Evolutionary conservation across 1,140 invertebrate species (phyloP), one percentile per base, ranked within the genome.

Genomic region (Atta colombica): DNA sequence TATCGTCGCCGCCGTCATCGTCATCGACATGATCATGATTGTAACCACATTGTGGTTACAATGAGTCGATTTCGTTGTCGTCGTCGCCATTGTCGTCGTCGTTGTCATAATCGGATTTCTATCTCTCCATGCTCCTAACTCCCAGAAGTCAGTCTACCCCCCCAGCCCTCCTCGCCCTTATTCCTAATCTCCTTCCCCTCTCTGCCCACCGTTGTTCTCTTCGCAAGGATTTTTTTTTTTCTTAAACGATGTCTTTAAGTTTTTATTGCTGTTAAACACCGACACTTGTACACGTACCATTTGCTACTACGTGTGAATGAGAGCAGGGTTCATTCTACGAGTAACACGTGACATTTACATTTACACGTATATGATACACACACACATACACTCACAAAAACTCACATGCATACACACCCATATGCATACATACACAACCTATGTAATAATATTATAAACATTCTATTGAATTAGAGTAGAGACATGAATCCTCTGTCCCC

Each of bases 191-290:
- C 87, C 88, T 87, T 77, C 89, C 82, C 88, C 87, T 93, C 88
- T 90, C 87, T 90, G 87, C 89, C 91, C 93, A 91, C 92, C 92
- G 92, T 94, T 94, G 92, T 94, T 94, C 93, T 94, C 93, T 94
- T 94, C 91, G 89, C 92, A 93, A 94, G 88, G 91, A 89, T 88
- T 88, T 91, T 84, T 90, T 31, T 35, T 90, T 80, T 89, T 90
- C 58, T 60, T 60, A 60, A 92, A 84, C 63, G 85, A 91, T 88
- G 87, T 92, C 90, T 93, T 88, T 91, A 92, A 90, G 91, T 93
- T 93, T 93, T 93, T 91, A 93, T 93, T 92, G 89, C 90, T 94
- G 93, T 93, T 93, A 93, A 89, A 93, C 89, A 93, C 91, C 89
- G 87, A 89, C 61, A 87, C 58, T 28, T 31, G 28, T 66, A 88